Evolutionary conservation across 2,888 invertebrate species (phyloP), one percentile per base, ranked within the genome.

Genomic region (Eurytoma adleriae): DNA sequence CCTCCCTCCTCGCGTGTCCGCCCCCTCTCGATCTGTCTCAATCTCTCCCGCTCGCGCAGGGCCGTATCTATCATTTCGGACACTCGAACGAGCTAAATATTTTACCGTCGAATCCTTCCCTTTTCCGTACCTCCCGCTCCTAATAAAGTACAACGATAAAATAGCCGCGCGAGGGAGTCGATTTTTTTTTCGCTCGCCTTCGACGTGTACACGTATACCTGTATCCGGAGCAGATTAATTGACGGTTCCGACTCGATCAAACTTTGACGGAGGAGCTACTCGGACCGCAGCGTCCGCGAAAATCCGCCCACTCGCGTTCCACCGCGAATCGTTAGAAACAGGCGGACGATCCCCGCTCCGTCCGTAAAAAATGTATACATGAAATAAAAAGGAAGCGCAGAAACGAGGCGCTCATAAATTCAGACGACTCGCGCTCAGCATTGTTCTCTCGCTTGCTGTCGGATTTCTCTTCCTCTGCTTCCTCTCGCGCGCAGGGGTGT

Each of bases 11-110:
- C 27, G 20, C 70, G 24, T 48, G 52, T 48, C 52, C 69, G 4
- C 40, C 14, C 78, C 71, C 80, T 75, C 75, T 62, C 64, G 73
- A 71, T 79, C 79, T 73, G 59, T 79, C 75, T 82, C 72, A 76
- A 79, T 83, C 80, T 76, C 72, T 72, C 40, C 10, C 40, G 40
- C 40, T 40, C 40, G 54, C 16, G 72, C 76, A 78, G 83, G 79
- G 68, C 56, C 62, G 79, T 75, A 79, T 72, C 72, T 59, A 77
- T 74, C 76, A 66, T 69, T 68, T 68, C 18, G 62, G 57, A 52
- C 56, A 27, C 54, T 68, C 18, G 48, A 68, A 62, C 48, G 62
- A 79, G 67, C 66, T 67, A 27, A 75, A 80, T 52, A 56, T 69
- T 48, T 61, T 27, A 69, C n/a, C 18, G 40, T 69, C 24, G 20